Evolutionary conservation across 2,888 invertebrate species (phyloP).

Genomic region (Panopea generosa): DNA sequence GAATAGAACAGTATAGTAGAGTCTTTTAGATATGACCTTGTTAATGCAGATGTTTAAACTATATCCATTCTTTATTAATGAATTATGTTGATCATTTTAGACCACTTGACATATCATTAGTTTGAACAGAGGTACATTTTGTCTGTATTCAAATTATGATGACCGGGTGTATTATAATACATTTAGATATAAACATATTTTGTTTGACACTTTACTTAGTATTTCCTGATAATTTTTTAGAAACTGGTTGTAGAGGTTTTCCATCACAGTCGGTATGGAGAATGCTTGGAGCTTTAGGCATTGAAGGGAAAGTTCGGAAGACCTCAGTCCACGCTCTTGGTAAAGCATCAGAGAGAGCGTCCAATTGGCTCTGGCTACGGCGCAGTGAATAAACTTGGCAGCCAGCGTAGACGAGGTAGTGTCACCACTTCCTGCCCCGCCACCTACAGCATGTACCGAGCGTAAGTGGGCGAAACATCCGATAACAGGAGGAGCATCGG

Average conservation of each 20-base stretch:
- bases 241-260: conserved; percentile 23
- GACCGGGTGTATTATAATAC: too few relatives aligned
- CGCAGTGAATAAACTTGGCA: conserved; percentile 17
- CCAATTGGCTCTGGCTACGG: conserved; percentile 25
- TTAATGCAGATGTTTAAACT: too few relatives aligned
- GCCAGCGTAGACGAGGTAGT: conserved; percentile 23
- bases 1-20: too few relatives aligned
- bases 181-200: too few relatives aligned
- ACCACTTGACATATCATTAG: too few relatives aligned
- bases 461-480: conserved; percentile 13
- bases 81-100: too few relatives aligned
- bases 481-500: conserved; percentile 3
- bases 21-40: too few relatives aligned
- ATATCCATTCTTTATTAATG: too few relatives aligned
- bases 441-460: conserved; percentile 7
- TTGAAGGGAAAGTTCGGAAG: conserved; percentile 8
- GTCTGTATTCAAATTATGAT: too few relatives aligned
- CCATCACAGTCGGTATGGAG: conserved; percentile 32
- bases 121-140: too few relatives aligned
- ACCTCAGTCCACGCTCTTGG: conserved; percentile 16
- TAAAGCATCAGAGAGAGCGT: conserved; percentile 29
- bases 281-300: conserved; percentile 15
- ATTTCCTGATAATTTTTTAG: too few relatives aligned
- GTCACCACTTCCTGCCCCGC: conserved; percentile 9
- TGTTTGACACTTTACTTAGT: too few relatives aligned